A percentile compares a stretch with the other conserved stretches of the same genome.
These are phyloP conservation scores for Rotaria sp. DNA, from an alignment of 2,888 invertebrate genomes.

Conservation along the genomic window DNA sequence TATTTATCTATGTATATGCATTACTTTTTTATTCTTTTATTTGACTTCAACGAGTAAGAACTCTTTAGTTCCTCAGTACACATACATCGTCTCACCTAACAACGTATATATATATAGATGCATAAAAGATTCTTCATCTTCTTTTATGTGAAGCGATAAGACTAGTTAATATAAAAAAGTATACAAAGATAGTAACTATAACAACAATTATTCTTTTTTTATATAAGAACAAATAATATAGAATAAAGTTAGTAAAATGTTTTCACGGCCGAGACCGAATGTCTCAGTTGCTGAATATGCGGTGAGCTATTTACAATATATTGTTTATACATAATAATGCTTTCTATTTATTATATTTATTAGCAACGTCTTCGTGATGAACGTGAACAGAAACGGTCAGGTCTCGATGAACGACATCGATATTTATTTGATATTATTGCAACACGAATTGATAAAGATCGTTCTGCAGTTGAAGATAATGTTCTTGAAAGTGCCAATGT, in stretches of 20 bases:
- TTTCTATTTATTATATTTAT: background rate
- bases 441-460: constrained; percentile 51
- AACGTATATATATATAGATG: background rate
- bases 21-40: background rate
- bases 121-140: background rate
- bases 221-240: background rate
- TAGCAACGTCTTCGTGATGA: constrained; percentile 46
- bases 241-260: constrained; percentile 6
- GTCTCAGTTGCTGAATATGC: background rate
- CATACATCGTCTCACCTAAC: background rate
- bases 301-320: background rate
- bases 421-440: constrained; percentile 53
- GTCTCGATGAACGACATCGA: constrained; percentile 52
- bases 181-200: background rate
- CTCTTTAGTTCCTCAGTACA: background rate
- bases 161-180: background rate
- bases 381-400: constrained; percentile 51
- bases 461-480: constrained; percentile 53
- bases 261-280: background rate
- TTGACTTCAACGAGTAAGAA: background rate
- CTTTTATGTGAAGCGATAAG: background rate
- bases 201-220: background rate
- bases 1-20: background rate
- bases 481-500: constrained; percentile 55
- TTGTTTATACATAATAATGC: background rate